Percentiles rank a stretch among this genome's conserved stretches.
Conservation (phyloP, 1,140 invertebrate genomes). For the Armadillidium nasatum region DNA sequence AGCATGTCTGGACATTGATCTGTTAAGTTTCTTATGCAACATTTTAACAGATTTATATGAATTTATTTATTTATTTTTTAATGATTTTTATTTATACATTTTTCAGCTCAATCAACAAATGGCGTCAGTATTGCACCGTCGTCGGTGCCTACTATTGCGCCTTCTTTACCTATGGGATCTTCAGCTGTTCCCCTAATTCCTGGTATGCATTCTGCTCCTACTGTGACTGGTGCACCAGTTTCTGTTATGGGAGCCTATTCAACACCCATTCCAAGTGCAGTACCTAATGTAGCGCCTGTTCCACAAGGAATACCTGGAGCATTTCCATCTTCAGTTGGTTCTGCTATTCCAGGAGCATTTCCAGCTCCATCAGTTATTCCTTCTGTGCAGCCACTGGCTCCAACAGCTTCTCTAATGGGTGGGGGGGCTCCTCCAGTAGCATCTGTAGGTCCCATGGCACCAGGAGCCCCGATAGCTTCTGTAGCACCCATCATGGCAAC, state of each 20-base stretch:
- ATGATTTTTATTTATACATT: no score
- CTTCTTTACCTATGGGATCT: background rate
- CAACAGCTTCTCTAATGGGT: background rate
- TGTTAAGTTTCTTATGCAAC: no score
- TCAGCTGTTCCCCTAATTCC: background rate
- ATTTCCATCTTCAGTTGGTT: background rate
- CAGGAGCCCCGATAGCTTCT: background rate
- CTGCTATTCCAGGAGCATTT: background rate
- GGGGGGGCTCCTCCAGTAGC: background rate
- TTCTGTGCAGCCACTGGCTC: background rate
- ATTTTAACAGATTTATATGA: no score
- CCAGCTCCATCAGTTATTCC: conserved; percentile 1
- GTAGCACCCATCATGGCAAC: background rate
- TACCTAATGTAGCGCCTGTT: background rate
- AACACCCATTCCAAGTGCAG: conserved; percentile 22
- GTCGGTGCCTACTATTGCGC: background rate
- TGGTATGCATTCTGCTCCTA: conserved; percentile 1
- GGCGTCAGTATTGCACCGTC: background rate
- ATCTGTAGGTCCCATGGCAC: background rate
- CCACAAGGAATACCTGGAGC: background rate
- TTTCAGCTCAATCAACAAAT: no score
- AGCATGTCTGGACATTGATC: no score
- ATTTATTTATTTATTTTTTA: no score
- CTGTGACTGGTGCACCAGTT: conserved; percentile 45
- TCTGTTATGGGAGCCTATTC: conserved; percentile 44